Evolutionary conservation across 2,113 vertebrate species (phyloP), one percentile per base, ranked within the genome.

Genomic region (Heptranchias perlo): DNA sequence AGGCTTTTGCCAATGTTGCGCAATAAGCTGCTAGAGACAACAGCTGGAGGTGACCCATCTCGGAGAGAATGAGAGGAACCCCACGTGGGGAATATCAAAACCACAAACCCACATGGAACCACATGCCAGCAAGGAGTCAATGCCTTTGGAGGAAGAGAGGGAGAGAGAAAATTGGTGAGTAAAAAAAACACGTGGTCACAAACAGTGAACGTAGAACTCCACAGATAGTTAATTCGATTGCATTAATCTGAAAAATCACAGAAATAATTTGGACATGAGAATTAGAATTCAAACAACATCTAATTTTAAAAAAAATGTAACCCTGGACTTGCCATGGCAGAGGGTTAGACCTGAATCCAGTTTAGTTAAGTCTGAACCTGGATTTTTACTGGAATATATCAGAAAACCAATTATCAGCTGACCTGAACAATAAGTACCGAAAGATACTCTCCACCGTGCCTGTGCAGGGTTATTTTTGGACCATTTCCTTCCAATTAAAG

Each of bases 261-360:
- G 10, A n/a, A 21, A 10, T 61, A n/a, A 62, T 61, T n/a, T 62
- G 21, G 54, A 39, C 18, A 35, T 31, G 54, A 61, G 31, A 93
- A 5, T n/a, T 21, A 65, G 61, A 44, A 39, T 1, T 25, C 8
- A 21, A 49, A 21, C 21, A 86, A 86, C 18, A 49, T 86, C 23
- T 31, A 54, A 47, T 89, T 54, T 54, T 54, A 89, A 87, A 49
- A 87, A 89, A 94, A 94, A 64, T 64, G 91, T 64, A 64, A 64
- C 61, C 65, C n/a, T 64, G 91, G n/a, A 44, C 21, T 64, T 94
- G n/a, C n/a, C 61, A 44, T 65, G 91, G 13, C 61, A 64, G 14
- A 65, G n/a, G 61, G 61, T 25, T 6, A 39, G 61, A 65, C 21
- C n/a, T 93, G 35, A 21, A 39, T 64, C 61, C 31, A 25, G 61